phyloP scores from a whole-genome alignment of 2,113 vertebrate species.

The Suncus etruscus region DNA sequence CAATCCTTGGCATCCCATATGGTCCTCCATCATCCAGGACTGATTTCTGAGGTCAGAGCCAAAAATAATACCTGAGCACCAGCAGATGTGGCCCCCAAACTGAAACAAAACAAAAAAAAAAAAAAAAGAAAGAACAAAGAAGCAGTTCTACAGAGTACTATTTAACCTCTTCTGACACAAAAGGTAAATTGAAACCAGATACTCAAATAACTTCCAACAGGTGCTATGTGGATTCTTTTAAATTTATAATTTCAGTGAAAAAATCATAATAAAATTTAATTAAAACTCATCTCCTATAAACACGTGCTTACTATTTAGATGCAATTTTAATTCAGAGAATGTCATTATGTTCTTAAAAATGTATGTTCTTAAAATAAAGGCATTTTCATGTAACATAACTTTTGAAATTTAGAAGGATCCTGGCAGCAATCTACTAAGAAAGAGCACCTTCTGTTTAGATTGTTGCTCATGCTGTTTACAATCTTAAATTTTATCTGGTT shows the following conservation, averaged over 20 bases:
- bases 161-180: neutral
- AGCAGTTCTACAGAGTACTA: neutral
- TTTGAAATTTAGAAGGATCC: slow-evolving; percentile 12
- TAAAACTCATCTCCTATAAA: neutral
- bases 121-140: slow-evolving; percentile 24
- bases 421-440: neutral
- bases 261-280: slow-evolving; percentile 1
- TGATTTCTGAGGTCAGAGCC: too few relatives aligned
- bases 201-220: neutral
- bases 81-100: too few relatives aligned
- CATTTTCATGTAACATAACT: neutral
- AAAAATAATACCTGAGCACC: too few relatives aligned
- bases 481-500: slow-evolving; percentile 30
- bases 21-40: too few relatives aligned
- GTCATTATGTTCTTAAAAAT: neutral
- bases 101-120: neutral
- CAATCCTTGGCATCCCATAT: too few relatives aligned
- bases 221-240: neutral
- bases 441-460: neutral
- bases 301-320: neutral
- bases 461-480: neutral
- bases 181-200: slow-evolving; percentile 12
- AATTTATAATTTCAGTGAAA: neutral
- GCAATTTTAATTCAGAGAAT: neutral
- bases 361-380: neutral